phyloP scores from a whole-genome alignment of 2,888 invertebrate species.

The Metallyticus violacea region DNA sequence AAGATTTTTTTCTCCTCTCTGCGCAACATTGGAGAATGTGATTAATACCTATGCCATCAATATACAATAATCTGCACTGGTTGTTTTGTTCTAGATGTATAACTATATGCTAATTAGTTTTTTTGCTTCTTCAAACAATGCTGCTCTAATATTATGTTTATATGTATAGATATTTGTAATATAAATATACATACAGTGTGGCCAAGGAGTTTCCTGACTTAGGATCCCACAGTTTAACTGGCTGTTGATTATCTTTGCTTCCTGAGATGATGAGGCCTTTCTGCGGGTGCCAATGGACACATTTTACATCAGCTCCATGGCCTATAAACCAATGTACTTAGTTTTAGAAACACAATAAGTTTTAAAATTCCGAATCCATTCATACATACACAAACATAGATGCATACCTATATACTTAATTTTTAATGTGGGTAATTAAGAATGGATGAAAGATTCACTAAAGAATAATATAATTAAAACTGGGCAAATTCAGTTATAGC shows the following conservation, averaged over 20 bases:
- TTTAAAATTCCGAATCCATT: background rate
- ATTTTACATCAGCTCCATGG: conserved; percentile 98
- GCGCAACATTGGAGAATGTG: too few relatives aligned
- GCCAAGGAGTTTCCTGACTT: conserved; percentile 92
- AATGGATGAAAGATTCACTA: background rate
- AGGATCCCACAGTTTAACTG: conserved; percentile 99
- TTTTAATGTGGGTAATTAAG: too few relatives aligned
- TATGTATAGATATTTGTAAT: too few relatives aligned
- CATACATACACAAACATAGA: background rate
- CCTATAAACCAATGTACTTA: conserved; percentile 52
- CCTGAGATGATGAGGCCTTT: conserved; percentile 96
- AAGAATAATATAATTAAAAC: background rate
- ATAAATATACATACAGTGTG: conserved; percentile 72
- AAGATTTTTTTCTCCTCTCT: too few relatives aligned
- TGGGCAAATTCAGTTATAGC: too few relatives aligned
- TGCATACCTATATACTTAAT: background rate
- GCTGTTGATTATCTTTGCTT: conserved; percentile 99
- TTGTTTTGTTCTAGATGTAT: too few relatives aligned
- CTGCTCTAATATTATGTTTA: too few relatives aligned
- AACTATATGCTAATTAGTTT: too few relatives aligned
- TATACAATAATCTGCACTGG: too few relatives aligned
- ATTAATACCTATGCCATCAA: too few relatives aligned
- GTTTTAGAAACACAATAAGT: background rate
- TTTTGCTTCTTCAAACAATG: too few relatives aligned
- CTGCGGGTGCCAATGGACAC: conserved; percentile 99